A percentile compares a stretch with the other conserved stretches of the same genome.
phyloP scores from a whole-genome alignment of 2,888 invertebrate genomes.

The Yponomeuta cagnagella region DNA sequence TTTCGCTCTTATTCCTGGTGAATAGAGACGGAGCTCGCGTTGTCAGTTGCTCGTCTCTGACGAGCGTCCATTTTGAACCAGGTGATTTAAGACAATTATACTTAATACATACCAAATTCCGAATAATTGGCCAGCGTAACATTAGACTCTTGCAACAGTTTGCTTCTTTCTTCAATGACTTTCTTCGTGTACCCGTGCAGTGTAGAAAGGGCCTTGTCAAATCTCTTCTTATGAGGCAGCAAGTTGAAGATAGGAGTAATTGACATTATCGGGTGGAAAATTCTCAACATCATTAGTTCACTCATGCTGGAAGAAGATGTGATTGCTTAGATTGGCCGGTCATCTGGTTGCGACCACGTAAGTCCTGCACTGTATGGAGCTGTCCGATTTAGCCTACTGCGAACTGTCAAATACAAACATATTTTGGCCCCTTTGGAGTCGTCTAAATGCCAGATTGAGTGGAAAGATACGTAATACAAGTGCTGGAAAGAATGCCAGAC shows the following conservation, averaged over 20 bases:
- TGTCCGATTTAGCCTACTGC: too few species aligned
- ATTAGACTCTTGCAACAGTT: slow-evolving; percentile 43
- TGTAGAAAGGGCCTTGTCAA: slow-evolving; percentile 58
- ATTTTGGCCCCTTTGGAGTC: too few species aligned
- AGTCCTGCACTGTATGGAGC: too few species aligned
- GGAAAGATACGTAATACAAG: too few species aligned
- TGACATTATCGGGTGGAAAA: slow-evolving; percentile 49
- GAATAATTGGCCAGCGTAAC: slow-evolving; percentile 32
- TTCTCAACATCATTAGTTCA: slow-evolving; percentile 39
- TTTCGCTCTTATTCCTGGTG: too few species aligned
- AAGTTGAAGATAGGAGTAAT: slow-evolving; percentile 58
- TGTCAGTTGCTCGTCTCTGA: too few species aligned
- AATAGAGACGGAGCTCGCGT: too few species aligned
- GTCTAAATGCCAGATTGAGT: too few species aligned
- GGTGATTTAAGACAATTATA: neutral
- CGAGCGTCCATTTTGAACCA: neutral
- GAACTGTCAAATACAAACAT: too few species aligned
- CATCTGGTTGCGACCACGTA: too few species aligned
- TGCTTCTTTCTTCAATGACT: slow-evolving; percentile 57
- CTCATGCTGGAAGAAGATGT: slow-evolving; percentile 25
- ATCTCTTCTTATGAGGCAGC: slow-evolving; percentile 74
- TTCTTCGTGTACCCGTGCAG: slow-evolving; percentile 60
- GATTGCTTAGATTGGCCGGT: neutral
- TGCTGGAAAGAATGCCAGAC: too few species aligned
- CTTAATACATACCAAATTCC: slow-evolving; percentile 40